Evolutionary conservation across 2,113 vertebrate genomes (phyloP), one percentile per base, ranked within the genome.

Genomic region (Sceloporus tristichus): DNA sequence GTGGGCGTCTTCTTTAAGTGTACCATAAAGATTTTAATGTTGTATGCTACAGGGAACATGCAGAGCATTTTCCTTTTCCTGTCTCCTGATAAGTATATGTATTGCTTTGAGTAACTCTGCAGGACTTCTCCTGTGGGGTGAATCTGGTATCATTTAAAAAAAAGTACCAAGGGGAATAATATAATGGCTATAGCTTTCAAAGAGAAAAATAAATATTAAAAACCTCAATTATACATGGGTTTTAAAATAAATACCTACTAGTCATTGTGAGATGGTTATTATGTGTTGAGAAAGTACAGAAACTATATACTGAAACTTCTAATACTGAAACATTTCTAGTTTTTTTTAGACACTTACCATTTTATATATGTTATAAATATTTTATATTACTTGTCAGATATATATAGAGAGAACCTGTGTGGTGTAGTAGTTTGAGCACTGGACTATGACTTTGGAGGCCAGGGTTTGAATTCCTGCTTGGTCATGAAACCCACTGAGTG

Each of bases 21-120:
- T 1, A 88, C 87, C 90, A 88, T 91, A 87, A 83, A 87, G 84
- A 86, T 81, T 93, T 94, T 73, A 94, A 93, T 94, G 90, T 94
- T 91, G 75, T 87, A 59, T 89, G 16, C 86, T 89, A 78, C 83
- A 79, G 56, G 79, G 10, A 77, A 82, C 85, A 93, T 88, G 18
- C 10, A 88, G 83, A 94, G 87, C 68, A 3, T 74, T 42, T 70
- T 1, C n/a, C 79, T 93, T 90, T 92, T 54, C 78, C 82, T 88
- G 81, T 54, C 19, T 88, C 59, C 5, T 91, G 1, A 87, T 87
- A 88, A 92, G 93, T 1, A 14, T 66, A 59, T n/a, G 54, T 29
- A 56, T 21, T 56, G 38, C 80, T n/a, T 9, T 14, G 56, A 59
- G 0, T 86, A 91, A 1, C 3, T 87, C 40, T 71, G 27, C 66